Base-by-base conservation (phyloP, 2,797 vertebrate species). In the Acrocephalus scirpaceus region DNA sequence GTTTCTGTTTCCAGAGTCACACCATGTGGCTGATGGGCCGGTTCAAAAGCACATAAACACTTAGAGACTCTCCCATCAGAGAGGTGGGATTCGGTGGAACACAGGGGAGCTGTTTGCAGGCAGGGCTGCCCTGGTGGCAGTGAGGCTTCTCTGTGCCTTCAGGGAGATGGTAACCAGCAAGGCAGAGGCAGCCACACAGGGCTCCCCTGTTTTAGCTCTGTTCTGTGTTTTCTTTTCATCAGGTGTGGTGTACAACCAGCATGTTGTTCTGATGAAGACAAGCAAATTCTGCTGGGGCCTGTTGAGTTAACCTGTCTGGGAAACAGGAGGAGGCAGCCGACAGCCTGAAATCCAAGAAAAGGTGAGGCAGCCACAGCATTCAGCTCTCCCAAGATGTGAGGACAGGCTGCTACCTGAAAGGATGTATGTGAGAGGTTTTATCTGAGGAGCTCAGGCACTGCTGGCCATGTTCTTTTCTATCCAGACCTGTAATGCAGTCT, bases 1-100 rank as follows among this genome's bases (percentile, higher is more conserved):
- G 12, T 4, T 67, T 27, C 48, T 48, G 13, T 70, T 76, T 70
- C 61, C 65, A 64, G 17, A 70, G 40, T 62, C 60, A 73, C 51
- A 51, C 14, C 40, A 13, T 0, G 0, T 51, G 40, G 22, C 44
- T 74, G 57, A 54, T 0, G 4, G 40, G 22, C 25, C 0, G 0
- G 20, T 51, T 36, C 47, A 75, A n/a, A 47, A 74, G 17, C 9
- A 51, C 45, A 44, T 7, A 16, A 62, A 36, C 14, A 19, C 16
- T 40, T 54, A 11, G 3, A 64, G 17, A 47, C 7, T 27, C 40
- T 58, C 22, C n/a, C 7, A 4, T 14, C 36, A 53, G 54, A 62
- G 16, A 42, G 18, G 9, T 11, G 54, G 16, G 5, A 19, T 61
- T 75, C 1, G 2, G 26, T 27, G 66, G 11, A 8, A 40, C 32